Conservation (phyloP, 2,113 vertebrate species). For the Hylia prasina region DNA sequence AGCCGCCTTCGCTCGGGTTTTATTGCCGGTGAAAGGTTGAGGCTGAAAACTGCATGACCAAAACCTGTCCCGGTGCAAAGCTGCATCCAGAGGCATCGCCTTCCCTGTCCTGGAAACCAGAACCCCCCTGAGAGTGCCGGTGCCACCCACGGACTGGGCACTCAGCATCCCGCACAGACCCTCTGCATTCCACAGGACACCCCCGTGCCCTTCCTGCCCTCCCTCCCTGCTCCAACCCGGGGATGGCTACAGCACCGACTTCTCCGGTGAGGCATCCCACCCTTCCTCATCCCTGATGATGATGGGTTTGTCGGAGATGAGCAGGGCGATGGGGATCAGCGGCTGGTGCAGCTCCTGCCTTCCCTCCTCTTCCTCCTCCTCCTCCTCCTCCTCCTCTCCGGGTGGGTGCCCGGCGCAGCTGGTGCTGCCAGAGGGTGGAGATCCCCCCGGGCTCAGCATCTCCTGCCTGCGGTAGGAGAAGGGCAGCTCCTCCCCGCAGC, state of each 20-base stretch:
- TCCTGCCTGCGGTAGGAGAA: conserved; percentile 34
- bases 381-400: not conserved
- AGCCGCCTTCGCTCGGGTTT: rapidly evolving
- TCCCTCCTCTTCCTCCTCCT: not conserved
- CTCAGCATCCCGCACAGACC: not conserved
- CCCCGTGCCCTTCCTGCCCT: not conserved
- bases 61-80: not conserved
- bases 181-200: not conserved
- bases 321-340: not conserved
- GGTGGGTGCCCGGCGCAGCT: not conserved
- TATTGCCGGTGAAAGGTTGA: rapidly evolving
- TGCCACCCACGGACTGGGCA: rapidly evolving
- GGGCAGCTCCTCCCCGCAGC: not conserved
- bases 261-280: not conserved
- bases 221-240: not conserved
- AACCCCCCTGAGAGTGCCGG: not conserved
- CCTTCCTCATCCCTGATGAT: not conserved
- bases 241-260: rapidly evolving
- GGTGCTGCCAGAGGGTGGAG: rapidly evolving
- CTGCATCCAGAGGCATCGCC: rapidly evolving
- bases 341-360: not conserved
- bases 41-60: rapidly evolving
- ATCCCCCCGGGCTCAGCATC: not conserved
- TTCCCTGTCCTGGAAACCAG: not conserved
- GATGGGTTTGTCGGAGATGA: conserved; percentile 40